Conservation (phyloP, 2,888 invertebrate genomes). For the Callyntrura sp. region DNA sequence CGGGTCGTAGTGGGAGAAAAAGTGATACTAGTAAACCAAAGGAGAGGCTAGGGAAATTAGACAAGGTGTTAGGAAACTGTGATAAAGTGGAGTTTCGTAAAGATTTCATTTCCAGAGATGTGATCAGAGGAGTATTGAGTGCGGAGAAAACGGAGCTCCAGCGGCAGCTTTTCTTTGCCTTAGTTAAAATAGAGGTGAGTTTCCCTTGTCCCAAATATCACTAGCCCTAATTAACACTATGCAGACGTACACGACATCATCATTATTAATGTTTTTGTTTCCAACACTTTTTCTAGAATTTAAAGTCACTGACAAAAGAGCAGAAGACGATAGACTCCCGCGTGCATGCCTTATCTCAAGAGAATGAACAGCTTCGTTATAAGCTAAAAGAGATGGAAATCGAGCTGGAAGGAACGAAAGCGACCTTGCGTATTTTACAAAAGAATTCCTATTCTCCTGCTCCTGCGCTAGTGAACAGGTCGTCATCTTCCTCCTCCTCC, state of each 20-base stretch:
- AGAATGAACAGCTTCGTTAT: conserved; percentile 83
- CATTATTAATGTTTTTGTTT: too few species aligned
- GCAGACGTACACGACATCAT: too few species aligned
- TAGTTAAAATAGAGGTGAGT: conserved; percentile 80
- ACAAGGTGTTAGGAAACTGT: conserved; percentile 80
- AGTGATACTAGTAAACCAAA: conserved; percentile 69
- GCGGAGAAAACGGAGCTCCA: conserved; percentile 80
- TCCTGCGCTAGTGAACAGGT: conserved; percentile 28
- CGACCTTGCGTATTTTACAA: conserved; percentile 81
- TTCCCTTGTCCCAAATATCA: conserved; percentile 32
- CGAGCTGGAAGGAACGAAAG: conserved; percentile 83
- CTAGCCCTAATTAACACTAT: not conserved
- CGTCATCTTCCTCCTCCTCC: conserved; percentile 57
- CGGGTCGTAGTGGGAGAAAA: conserved; percentile 55
- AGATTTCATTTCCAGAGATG: conserved; percentile 80
- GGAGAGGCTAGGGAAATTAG: conserved; percentile 79
- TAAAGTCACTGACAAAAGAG: conserved; percentile 76
- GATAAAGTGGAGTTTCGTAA: conserved; percentile 79
- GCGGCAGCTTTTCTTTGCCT: conserved; percentile 81
- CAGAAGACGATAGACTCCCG: conserved; percentile 76
- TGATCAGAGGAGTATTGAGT: conserved; percentile 75
- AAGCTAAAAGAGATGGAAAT: conserved; percentile 83
- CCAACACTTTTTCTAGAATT: conserved; percentile 63
- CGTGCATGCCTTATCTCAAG: conserved; percentile 78
- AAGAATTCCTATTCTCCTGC: conserved; percentile 74